phyloP scores from a whole-genome alignment of 2,888 invertebrate species.

The Philhelius pedissequus region DNA sequence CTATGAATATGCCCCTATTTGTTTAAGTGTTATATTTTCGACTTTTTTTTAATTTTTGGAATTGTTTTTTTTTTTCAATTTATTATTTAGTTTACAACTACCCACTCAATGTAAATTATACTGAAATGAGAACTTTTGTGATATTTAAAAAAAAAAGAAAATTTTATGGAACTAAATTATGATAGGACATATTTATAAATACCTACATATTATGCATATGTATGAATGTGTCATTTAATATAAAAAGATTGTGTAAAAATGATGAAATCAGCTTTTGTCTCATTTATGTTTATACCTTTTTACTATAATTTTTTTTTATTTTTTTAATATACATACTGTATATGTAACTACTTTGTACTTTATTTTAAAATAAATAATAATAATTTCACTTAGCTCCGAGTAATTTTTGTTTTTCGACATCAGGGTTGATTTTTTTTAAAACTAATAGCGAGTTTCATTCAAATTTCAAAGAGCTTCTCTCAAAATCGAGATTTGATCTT shows the following conservation, averaged over 20 bases:
- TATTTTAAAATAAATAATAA: background rate
- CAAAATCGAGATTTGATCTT: too few relatives aligned
- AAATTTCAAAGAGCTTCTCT: too few relatives aligned
- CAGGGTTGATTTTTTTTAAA: background rate
- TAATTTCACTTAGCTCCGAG: background rate
- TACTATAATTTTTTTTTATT: background rate
- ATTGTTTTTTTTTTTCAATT: background rate
- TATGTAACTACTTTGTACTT: background rate
- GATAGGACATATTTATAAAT: constrained; percentile 16
- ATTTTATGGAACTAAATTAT: constrained; percentile 27
- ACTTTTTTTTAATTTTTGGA: background rate
- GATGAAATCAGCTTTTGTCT: constrained; percentile 53
- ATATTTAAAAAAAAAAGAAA: constrained; percentile 55
- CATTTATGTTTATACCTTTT: constrained; percentile 15
- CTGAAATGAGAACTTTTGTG: constrained; percentile 36
- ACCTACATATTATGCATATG: background rate
- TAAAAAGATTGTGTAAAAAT: constrained; percentile 55
- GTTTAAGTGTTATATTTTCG: constrained; percentile 45
- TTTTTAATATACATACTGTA: background rate
- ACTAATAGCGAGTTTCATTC: too few relatives aligned
- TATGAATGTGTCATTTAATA: constrained; percentile 50
- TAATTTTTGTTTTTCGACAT: background rate
- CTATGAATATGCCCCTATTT: too few relatives aligned
- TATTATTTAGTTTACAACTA: background rate
- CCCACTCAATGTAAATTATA: constrained; percentile 33